Percentiles rank a stretch among this genome's conserved stretches.
Evolutionary conservation across 2,888 invertebrate species (phyloP).

Genomic region (Andrena chrysosceles): DNA sequence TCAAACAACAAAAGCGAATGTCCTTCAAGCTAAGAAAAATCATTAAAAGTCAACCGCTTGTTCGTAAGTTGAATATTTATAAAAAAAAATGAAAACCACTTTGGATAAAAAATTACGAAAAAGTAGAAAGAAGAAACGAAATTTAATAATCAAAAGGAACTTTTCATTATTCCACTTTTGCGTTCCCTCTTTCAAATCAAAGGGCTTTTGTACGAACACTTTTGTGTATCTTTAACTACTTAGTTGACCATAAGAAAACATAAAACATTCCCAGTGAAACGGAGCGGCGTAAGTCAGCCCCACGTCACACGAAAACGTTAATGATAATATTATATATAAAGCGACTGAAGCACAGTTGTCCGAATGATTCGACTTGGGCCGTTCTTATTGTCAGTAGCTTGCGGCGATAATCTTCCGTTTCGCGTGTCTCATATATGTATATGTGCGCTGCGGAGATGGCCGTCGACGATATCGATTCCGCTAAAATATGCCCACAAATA

Average conservation of each 20-base stretch:
- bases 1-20: too few relatives aligned
- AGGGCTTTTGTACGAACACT: background rate
- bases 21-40: too few relatives aligned
- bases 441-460: background rate
- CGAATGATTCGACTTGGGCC: background rate
- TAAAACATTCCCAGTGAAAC: background rate
- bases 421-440: background rate
- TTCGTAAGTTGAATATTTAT: too few relatives aligned
- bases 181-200: background rate
- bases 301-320: background rate
- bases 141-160: too few relatives aligned
- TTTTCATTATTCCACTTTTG: background rate
- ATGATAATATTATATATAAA: too few relatives aligned
- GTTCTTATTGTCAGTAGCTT: background rate
- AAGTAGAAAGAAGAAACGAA: background rate
- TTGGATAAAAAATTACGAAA: background rate
- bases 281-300: background rate
- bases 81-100: too few relatives aligned
- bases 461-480: constrained; percentile 5
- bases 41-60: too few relatives aligned
- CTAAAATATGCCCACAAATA: background rate
- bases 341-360: background rate
- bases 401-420: constrained; percentile 10
- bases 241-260: background rate
- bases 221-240: background rate